Evolutionary conservation across 2,113 vertebrate species (phyloP).

Genomic region (Passer domesticus): DNA sequence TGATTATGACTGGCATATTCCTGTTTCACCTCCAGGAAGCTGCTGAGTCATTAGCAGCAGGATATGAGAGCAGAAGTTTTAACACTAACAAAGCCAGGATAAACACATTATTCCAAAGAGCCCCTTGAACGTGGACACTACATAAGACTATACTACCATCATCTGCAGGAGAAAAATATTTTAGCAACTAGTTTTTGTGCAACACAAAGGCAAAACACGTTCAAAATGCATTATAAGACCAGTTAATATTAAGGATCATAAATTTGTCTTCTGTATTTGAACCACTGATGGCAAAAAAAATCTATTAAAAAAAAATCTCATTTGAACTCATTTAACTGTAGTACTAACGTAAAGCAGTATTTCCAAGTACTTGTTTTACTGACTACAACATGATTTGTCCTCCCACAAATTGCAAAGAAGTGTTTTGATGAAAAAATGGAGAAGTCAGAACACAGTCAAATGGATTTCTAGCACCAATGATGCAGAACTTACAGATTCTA

Average conservation of each 20-base stretch:
- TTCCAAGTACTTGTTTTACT: neutral
- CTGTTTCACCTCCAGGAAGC: neutral
- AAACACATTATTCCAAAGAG: neutral
- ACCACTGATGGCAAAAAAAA: neutral
- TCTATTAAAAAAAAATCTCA: no score
- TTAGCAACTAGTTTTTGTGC: neutral
- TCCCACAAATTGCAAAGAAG: neutral
- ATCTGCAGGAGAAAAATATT: neutral
- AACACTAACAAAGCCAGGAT: neutral
- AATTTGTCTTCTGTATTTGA: neutral
- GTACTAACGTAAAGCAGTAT: neutral
- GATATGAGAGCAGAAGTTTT: neutral
- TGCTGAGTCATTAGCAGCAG: neutral
- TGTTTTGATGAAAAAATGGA: neutral
- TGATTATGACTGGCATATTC: constrained; percentile 1
- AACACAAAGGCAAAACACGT: neutral
- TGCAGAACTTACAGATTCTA: neutral
- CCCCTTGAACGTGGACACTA: neutral
- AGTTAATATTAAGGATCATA: neutral
- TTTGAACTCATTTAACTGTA: neutral
- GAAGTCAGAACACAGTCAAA: neutral
- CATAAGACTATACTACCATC: neutral
- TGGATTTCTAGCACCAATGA: neutral
- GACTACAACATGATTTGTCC: neutral
- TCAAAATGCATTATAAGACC: neutral